Evolutionary conservation across 2,888 invertebrate genomes (phyloP).

Genomic region (Cartodere bifasciata): DNA sequence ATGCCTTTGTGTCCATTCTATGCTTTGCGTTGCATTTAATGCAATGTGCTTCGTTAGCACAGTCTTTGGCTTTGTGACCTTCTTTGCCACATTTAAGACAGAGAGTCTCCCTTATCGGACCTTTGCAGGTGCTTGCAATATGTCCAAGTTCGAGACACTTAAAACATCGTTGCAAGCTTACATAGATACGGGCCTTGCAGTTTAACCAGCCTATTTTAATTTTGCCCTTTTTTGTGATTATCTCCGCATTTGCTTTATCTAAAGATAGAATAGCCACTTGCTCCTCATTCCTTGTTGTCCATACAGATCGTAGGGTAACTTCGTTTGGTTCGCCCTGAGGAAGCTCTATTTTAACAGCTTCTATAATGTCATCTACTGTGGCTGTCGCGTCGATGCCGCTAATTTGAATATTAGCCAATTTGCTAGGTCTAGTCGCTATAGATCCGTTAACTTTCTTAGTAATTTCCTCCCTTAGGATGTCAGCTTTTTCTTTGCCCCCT

Average conservation of each 20-base stretch:
- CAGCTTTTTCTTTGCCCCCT: conserved; percentile 2
- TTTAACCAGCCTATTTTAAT: conserved; percentile 11
- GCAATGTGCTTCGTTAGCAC: conserved; percentile 5
- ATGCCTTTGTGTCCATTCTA: background rate
- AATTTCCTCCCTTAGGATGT: conserved; percentile 6
- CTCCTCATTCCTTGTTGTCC: too few species aligned
- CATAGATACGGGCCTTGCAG: conserved; percentile 7
- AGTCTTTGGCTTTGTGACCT: conserved; percentile 5
- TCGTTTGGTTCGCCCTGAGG: conserved; percentile 1
- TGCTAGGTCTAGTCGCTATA: too few species aligned
- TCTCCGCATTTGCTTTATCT: too few species aligned
- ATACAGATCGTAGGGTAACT: conserved; percentile 8
- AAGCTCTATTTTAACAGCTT: background rate
- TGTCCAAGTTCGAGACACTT: conserved; percentile 4
- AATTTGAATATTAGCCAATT: conserved; percentile 7
- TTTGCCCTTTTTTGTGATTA: conserved; percentile 3
- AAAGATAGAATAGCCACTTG: too few species aligned
- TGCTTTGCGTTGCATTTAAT: background rate
- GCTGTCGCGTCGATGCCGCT: conserved; percentile 10
- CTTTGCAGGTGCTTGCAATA: conserved; percentile 1
- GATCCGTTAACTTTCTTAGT: background rate
- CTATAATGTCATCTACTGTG: too few species aligned
- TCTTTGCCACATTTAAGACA: conserved; percentile 7
- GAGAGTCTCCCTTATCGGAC: background rate
- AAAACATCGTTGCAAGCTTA: conserved; percentile 6